These are phyloP conservation scores for Coleophora flavipennella DNA, from an alignment of 2,888 invertebrate genomes.

Conservation along the genomic window DNA sequence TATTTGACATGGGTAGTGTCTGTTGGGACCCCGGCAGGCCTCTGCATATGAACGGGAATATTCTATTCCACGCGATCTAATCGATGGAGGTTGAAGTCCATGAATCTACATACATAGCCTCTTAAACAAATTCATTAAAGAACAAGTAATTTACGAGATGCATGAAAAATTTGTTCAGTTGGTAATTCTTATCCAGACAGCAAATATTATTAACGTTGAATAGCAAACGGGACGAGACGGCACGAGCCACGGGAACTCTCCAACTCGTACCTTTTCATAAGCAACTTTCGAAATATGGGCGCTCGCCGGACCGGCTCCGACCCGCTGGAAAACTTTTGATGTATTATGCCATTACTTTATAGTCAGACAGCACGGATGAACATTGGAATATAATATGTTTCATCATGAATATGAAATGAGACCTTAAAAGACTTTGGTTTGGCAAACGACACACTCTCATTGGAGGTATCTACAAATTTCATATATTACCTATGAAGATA, in stretches of 20 bases:
- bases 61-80: no score
- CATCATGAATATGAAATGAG: slow-evolving; percentile 21
- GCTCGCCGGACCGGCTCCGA: slow-evolving; percentile 23
- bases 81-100: no score
- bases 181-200: slow-evolving; percentile 1
- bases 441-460: slow-evolving; percentile 7
- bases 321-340: slow-evolving; percentile 34
- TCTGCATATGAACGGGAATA: slow-evolving; percentile 15
- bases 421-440: slow-evolving; percentile 14
- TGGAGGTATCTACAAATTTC: no score
- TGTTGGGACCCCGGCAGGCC: slow-evolving; percentile 18
- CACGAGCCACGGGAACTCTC: slow-evolving; percentile 20
- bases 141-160: no score
- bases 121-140: no score
- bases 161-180: no score
- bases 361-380: slow-evolving; percentile 17
- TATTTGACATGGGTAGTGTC: slow-evolving; percentile 41
- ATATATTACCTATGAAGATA: no score
- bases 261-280: slow-evolving; percentile 32
- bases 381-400: slow-evolving; percentile 17
- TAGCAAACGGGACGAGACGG: slow-evolving; percentile 22
- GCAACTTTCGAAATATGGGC: slow-evolving; percentile 32
- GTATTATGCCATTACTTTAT: slow-evolving; percentile 24
- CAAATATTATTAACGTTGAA: slow-evolving; percentile 9
- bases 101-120: no score